phyloP scores from a whole-genome alignment of 2,888 invertebrate genomes.

The Acrocyrtus sp. region DNA sequence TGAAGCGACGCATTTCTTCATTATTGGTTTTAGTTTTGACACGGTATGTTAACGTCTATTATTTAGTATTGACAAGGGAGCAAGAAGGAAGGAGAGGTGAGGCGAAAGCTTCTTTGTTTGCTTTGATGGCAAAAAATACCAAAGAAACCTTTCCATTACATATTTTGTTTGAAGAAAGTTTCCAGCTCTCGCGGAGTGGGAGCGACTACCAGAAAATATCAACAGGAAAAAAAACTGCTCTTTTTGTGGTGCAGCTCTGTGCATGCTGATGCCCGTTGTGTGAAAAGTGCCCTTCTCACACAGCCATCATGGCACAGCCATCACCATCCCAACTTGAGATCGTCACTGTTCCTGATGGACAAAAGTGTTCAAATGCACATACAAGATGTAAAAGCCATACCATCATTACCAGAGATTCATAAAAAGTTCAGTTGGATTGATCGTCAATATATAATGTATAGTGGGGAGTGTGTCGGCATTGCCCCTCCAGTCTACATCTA shows the following conservation, averaged over 20 bases:
- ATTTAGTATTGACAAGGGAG: background rate
- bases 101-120: background rate
- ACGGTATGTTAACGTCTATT: background rate
- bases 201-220: background rate
- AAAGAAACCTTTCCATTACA: background rate
- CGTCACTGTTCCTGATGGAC: background rate
- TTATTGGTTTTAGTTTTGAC: background rate
- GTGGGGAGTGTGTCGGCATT: background rate
- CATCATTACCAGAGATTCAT: background rate
- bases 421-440: background rate
- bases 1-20: conserved; percentile 1
- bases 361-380: too few species aligned
- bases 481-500: background rate
- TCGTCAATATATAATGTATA: background rate
- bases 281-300: background rate
- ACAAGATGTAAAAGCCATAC: background rate
- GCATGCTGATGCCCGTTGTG: background rate
- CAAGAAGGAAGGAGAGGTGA: background rate
- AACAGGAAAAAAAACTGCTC: background rate
- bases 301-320: background rate
- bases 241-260: background rate
- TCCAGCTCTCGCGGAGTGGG: background rate
- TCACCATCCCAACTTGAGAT: background rate
- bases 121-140: conserved; percentile 3
- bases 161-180: background rate